phyloP scores from a whole-genome alignment of 2,113 vertebrate species.

The Collichthys lucidus region DNA sequence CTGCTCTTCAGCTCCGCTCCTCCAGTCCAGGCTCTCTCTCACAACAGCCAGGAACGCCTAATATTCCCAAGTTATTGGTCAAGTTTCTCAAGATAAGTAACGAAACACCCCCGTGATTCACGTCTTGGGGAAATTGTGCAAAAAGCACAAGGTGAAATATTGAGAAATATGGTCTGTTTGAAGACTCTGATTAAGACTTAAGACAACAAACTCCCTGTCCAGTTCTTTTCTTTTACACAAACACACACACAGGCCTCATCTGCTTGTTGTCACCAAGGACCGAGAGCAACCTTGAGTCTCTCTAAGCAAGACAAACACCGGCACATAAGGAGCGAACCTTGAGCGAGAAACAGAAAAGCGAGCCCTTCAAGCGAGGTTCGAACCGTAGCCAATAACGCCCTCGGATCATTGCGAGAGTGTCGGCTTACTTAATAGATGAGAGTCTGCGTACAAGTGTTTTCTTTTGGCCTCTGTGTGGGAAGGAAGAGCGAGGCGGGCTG shows the following conservation, averaged over 20 bases:
- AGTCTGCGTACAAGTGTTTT: conserved; percentile 30
- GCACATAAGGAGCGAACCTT: conserved; percentile 35
- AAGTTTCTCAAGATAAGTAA: conserved; percentile 31
- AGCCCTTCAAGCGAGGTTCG: background rate
- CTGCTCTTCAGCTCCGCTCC: conserved; percentile 46
- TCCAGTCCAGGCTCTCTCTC: conserved; percentile 34
- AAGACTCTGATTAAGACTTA: conserved; percentile 9
- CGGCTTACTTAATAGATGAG: conserved; percentile 33
- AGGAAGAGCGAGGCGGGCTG: conserved; percentile 26
- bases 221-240: background rate
- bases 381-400: conserved; percentile 12
- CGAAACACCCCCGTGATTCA: conserved; percentile 22
- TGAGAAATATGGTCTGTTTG: background rate
- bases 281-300: conserved; percentile 41
- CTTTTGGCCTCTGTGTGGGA: conserved; percentile 23
- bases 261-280: conserved; percentile 47
- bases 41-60: conserved; percentile 42
- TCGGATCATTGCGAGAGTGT: conserved; percentile 13
- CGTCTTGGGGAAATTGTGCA: conserved; percentile 6
- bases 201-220: conserved; percentile 4
- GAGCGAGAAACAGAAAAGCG: conserved; percentile 13
- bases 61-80: conserved; percentile 37
- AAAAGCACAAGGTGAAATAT: conserved; percentile 11
- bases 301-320: conserved; percentile 39
- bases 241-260: conserved; percentile 19